Evolutionary conservation across 2,113 vertebrate genomes (phyloP).

Genomic region (Tragelaphus imberbis): DNA sequence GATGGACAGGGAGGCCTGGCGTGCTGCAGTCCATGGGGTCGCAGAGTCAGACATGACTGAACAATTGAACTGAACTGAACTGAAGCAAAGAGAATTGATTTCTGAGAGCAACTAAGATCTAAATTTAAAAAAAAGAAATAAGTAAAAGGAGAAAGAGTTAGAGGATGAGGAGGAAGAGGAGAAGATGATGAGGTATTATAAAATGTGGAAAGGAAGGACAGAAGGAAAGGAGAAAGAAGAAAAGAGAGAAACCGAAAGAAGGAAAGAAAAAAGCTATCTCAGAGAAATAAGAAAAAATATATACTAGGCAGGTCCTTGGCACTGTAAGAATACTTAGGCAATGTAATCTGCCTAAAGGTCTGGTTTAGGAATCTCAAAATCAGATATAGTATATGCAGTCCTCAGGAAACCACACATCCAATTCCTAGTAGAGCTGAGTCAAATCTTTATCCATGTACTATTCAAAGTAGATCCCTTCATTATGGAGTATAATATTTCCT

Average conservation of each 20-base stretch:
- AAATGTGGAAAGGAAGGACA: no score
- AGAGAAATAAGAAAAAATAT: neutral
- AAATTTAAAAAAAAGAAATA: neutral
- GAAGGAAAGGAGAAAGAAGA: accelerated
- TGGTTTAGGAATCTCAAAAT: neutral
- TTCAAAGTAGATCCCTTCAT: neutral
- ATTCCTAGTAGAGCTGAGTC: neutral
- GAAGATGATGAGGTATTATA: neutral
- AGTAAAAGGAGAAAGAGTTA: neutral
- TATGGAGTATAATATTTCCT: neutral
- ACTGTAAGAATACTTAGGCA: neutral
- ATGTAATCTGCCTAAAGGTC: neutral
- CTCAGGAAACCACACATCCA: neutral
- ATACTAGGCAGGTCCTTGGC: neutral
- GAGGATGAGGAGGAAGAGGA: neutral
- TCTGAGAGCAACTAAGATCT: neutral
- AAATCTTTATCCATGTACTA: neutral
- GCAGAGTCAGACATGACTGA: neutral
- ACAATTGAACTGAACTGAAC: neutral
- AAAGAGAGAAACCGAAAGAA: no score
- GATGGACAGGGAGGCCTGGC: neutral
- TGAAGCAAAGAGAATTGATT: neutral
- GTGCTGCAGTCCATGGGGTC: accelerated
- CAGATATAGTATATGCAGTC: neutral
- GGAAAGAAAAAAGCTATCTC: neutral